Percentiles rank a stretch among this genome's conserved stretches.
phyloP scores from a whole-genome alignment of 2,888 invertebrate species.

The Marronus borbonicus region DNA sequence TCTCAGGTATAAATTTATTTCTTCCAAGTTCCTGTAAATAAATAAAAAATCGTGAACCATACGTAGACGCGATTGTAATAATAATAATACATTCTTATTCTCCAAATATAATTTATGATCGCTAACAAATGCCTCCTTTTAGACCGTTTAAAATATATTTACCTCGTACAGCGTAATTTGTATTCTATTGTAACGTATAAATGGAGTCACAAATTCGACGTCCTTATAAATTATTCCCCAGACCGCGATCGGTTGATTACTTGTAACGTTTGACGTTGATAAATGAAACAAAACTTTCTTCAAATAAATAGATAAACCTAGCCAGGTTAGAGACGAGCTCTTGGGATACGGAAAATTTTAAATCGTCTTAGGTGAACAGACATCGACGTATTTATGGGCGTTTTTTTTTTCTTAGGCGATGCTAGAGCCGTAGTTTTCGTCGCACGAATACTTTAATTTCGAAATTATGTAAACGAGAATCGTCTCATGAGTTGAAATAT shows the following conservation, averaged over 20 bases:
- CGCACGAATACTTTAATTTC: conserved; percentile 19
- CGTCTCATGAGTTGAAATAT: not conserved
- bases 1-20: too few species aligned
- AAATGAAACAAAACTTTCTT: conserved; percentile 32
- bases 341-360: not conserved
- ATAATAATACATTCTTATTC: too few species aligned
- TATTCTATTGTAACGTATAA: conserved; percentile 30
- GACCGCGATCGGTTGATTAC: conserved; percentile 27
- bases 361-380: not conserved
- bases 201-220: conserved; percentile 33
- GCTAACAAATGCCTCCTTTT: too few species aligned
- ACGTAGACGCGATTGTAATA: too few species aligned
- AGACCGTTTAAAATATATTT: too few species aligned
- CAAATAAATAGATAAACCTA: conserved; percentile 2
- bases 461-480: conserved; percentile 31
- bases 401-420: not conserved
- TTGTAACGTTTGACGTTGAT: conserved; percentile 38
- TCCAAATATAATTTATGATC: too few species aligned
- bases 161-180: conserved; percentile 6
- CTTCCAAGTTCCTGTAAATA: too few species aligned
- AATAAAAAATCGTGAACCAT: too few species aligned
- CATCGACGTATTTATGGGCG: conserved; percentile 21
- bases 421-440: conserved; percentile 8
- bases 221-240: conserved; percentile 28
- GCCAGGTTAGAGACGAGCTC: not conserved